Base-by-base conservation (phyloP, 2,888 invertebrate species). In the Cantharis lateralis region DNA sequence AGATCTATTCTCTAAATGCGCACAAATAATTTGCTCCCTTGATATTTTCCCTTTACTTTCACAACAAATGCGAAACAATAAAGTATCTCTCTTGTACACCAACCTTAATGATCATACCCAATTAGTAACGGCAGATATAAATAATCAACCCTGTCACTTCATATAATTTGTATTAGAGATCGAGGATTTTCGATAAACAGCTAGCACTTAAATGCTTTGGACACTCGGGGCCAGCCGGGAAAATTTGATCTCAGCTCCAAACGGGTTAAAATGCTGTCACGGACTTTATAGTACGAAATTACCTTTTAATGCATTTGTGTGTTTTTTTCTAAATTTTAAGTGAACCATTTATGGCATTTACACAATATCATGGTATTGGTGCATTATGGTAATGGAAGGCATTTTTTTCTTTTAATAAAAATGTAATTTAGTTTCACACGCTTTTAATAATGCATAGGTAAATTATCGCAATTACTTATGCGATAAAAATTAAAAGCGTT, bases 1-100 rank as follows among this genome's bases (percentile, higher is more conserved):
- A 84, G 81, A 84, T 85, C 85, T 82, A 83, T 84, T 76, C 75
- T 78, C 78, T 63, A 75, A 81, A 81, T 80, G 78, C 74, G 76
- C 76, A 76, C 73, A 78, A 77, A 78, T 77, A 76, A 79, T 73
- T 69, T 74, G 64, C 68, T 66, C 72, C 70, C 62, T 62, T 71
- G 28, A 62, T 28, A 32, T 62, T 24, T 24, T 24, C 24, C 24
- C 24, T 24, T 24, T 24, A 24, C 24, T 62, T 71, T 70, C 32
- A n/a, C 15, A 16, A 48, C 70, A 28, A 69, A 28, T 69, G 69
- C 18, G n/a, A 16, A 18, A 24, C 66, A 68, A 15, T n/a, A 68
- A 68, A 68, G 9, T 68, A 68, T 24, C 24, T 24, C 66, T 15
- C 16, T 15, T 63, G 16, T 32, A 32, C 13, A 32, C 32, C 32